Evolutionary conservation across 2,888 invertebrate genomes (phyloP).

Genomic region (Deladenus siricidicola): DNA sequence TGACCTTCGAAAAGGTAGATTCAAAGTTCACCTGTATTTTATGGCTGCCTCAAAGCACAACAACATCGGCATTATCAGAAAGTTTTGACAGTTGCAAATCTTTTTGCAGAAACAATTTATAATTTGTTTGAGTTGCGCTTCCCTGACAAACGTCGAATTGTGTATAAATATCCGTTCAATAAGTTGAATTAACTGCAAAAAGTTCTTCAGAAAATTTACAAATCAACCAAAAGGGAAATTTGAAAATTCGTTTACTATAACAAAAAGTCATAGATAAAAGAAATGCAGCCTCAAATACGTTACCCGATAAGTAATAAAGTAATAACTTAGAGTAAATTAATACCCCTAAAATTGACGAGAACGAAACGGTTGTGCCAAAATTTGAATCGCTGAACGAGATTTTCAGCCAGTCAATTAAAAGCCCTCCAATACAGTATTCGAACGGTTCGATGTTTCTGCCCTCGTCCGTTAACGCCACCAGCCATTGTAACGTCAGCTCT

Average conservation of each 20-base stretch:
- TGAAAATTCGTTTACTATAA: no score
- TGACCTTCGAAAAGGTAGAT: not conserved
- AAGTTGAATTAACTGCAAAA: not conserved
- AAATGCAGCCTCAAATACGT: no score
- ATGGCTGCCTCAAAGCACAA: slow-evolving; percentile 8
- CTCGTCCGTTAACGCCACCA: slow-evolving; percentile 22
- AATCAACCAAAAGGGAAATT: no score
- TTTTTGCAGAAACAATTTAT: slow-evolving; percentile 2
- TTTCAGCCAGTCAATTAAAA: no score
- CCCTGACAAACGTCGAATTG: slow-evolving; percentile 23
- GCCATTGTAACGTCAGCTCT: slow-evolving; percentile 28
- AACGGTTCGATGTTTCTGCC: slow-evolving; percentile 27
- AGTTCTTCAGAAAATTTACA: no score
- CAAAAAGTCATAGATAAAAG: no score
- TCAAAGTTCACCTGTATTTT: no score
- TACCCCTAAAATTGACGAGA: no score
- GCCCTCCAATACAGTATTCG: slow-evolving; percentile 8
- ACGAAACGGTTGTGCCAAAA: no score
- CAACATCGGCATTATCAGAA: slow-evolving; percentile 8
- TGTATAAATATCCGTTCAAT: not conserved
- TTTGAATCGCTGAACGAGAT: no score
- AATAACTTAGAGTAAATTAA: no score
- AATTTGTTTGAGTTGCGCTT: slow-evolving; percentile 14
- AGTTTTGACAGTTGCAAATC: not conserved
- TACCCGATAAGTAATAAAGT: no score